These are phyloP conservation scores for Pachycephus smyrnensis DNA, from an alignment of 2,888 invertebrate species.

Conservation along the genomic window DNA sequence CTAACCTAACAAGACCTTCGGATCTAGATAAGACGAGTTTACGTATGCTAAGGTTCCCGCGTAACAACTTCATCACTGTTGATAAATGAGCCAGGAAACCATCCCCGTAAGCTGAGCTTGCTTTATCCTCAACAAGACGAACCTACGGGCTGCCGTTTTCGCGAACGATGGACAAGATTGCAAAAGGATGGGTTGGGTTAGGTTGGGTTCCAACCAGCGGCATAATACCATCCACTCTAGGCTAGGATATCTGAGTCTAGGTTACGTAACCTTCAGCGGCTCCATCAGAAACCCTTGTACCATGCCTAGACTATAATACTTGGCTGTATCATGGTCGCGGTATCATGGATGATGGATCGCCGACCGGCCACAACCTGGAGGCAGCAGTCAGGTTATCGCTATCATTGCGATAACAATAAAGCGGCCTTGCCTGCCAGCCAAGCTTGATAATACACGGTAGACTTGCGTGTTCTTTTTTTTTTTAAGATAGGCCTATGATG, in stretches of 20 bases:
- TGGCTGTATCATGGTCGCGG: not conserved
- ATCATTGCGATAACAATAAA: conserved; percentile 32
- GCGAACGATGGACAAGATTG: not conserved
- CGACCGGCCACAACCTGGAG: conserved; percentile 2
- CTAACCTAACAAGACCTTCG: not conserved
- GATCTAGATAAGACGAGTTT: conserved; percentile 17
- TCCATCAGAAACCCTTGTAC: not conserved
- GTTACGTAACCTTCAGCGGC: not conserved
- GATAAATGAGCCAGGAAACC: conserved; percentile 18
- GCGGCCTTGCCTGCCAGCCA: conserved; percentile 20
- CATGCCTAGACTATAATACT: not conserved
- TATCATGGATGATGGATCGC: conserved; percentile 22
- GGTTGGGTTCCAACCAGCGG: not conserved
- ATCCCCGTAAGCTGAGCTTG: not conserved
- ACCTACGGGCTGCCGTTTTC: not conserved
- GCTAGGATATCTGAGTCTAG: not conserved
- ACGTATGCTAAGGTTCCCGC: conserved; percentile 21
- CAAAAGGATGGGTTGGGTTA: not conserved
- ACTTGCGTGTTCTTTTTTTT: not conserved
- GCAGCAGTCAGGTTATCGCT: conserved; percentile 11
- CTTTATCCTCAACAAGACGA: not conserved
- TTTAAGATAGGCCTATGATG: not conserved
- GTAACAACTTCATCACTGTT: conserved; percentile 24
- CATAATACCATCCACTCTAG: not conserved
- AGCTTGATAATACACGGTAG: not conserved